Evolutionary conservation across 2,888 invertebrate genomes (phyloP).

Genomic region (Stenodera caucasica): DNA sequence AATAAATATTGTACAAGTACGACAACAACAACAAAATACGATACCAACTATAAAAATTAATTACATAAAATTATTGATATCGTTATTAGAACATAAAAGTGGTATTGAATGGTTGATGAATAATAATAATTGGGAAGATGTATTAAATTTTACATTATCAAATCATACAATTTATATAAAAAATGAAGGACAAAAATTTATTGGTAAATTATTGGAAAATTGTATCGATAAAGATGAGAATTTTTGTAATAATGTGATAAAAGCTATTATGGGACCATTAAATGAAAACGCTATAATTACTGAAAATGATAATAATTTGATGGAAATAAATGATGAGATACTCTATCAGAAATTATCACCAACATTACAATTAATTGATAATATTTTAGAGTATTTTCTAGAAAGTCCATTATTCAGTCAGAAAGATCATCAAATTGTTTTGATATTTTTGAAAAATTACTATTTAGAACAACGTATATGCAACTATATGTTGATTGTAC

Average conservation of each 20-base stretch:
- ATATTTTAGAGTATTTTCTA: slow-evolving; percentile 56
- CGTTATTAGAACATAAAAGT: slow-evolving; percentile 63
- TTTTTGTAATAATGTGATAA: slow-evolving; percentile 55
- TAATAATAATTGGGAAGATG: slow-evolving; percentile 65
- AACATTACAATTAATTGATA: slow-evolving; percentile 60
- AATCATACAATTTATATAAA: slow-evolving; percentile 74
- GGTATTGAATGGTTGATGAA: slow-evolving; percentile 69
- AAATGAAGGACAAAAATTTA: slow-evolving; percentile 68
- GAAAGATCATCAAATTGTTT: slow-evolving; percentile 48
- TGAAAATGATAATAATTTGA: slow-evolving; percentile 15
- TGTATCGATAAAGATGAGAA: slow-evolving; percentile 58
- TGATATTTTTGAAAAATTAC: slow-evolving; percentile 51
- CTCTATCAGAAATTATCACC: slow-evolving; percentile 61
- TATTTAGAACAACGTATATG: slow-evolving; percentile 53
- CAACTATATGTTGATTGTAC: slow-evolving; percentile 54
- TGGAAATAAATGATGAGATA: slow-evolving; percentile 58
- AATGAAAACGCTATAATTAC: slow-evolving; percentile 57
- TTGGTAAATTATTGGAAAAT: slow-evolving; percentile 63
- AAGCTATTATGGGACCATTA: slow-evolving; percentile 62
- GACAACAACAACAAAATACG: slow-evolving; percentile 48
- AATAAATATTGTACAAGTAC: slow-evolving; percentile 46
- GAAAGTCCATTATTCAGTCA: slow-evolving; percentile 52
- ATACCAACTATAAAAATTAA: slow-evolving; percentile 69
- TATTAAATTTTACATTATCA: slow-evolving; percentile 64
- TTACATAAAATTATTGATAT: slow-evolving; percentile 64